Base-by-base conservation (phyloP, 1,140 invertebrate species). In the Lineus longissimus region DNA sequence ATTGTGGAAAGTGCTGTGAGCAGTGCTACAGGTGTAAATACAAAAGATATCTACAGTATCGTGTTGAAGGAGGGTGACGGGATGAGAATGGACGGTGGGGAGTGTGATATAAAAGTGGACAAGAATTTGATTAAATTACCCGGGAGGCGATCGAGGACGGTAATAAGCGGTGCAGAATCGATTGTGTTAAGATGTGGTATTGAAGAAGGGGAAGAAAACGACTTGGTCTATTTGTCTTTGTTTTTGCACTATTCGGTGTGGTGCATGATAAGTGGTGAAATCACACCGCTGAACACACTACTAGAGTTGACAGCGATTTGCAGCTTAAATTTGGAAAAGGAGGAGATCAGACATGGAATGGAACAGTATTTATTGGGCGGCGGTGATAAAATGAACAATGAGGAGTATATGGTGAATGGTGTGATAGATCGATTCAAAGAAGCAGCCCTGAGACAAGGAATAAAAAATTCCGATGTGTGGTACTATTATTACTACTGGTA, bases 391-490 rank as follows among this genome's bases (percentile, higher is more conserved):
- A 36, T 36, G 33, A 36, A n/a, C n/a, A n/a, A n/a, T n/a, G n/a
- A n/a, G n/a, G n/a, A n/a, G n/a, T n/a, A n/a, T n/a, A n/a, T n/a
- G n/a, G 19, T 13, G 11, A 19, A 11, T 11, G 40, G 11, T 11
- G 40, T n/a, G n/a, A 51, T 51, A 7, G 19, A n/a, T 6, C 6
- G 47, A 51, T 51, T 51, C n/a, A 51, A n/a, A 19, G 47, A 51
- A 51, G 47, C 47, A 9, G 47, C 47, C 25, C 6, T 51, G 47
- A 51, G 47, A 51, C 47, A 51, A 51, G 47, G 47, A 6, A 51
- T 51, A 7, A 51, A 51, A n/a, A 51, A 51, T n/a, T 51, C 47
- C n/a, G 47, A 51, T n/a, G 47, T 51, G 47, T 51, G 47, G 47
- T 51, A 51, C 47, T 51, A 7, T 51, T 51, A 51, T 51, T 51